Evolutionary conservation across 2,888 invertebrate species (phyloP), one percentile per base, ranked within the genome.

Genomic region (Geophilus truncorum): DNA sequence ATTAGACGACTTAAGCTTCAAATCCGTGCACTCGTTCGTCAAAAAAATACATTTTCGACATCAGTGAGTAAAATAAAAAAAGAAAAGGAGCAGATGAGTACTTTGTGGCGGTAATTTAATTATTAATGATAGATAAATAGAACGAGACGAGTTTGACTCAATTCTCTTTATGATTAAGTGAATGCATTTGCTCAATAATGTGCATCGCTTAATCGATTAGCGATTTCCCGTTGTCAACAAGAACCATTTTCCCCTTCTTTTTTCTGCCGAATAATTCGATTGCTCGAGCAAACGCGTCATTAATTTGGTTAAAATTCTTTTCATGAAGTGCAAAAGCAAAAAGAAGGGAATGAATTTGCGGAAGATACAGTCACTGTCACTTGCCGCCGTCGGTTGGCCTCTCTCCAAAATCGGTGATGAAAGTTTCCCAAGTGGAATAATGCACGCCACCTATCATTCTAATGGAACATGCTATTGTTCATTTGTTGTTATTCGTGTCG

Each of bases 381-480:
- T 10, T 25, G 28, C 3, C 25, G 70, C 28, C 3, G 25, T 62
- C 21, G 70, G 70, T 70, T 70, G 70, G 70, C 25, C 70, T n/a
- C 15, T 25, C 25, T 70, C 70, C 70, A 70, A 70, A 70, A 28
- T 70, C 28, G 70, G 70, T 70, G 70, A 70, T 70, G 70, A 70
- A 70, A 70, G 28, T 25, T 25, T 70, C 70, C 70, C 70, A 70
- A 70, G 70, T 70, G 70, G 70, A 70, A 70, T 70, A 70, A 70
- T 70, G 70, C 70, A 70, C n/a, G 70, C 70, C 70, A 70, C 70
- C 70, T 70, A 70, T 70, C 70, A 70, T 70, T 70, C 70, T 70
- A 70, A 70, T 70, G 70, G 70, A 70, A 70, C 70, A 70, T 70
- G 70, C 70, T 70, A 70, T 70, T 70, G 70, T 70, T 70, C 70